Evolutionary conservation across 2,113 vertebrate genomes (phyloP).

Genomic region (Macquaria ambigua): DNA sequence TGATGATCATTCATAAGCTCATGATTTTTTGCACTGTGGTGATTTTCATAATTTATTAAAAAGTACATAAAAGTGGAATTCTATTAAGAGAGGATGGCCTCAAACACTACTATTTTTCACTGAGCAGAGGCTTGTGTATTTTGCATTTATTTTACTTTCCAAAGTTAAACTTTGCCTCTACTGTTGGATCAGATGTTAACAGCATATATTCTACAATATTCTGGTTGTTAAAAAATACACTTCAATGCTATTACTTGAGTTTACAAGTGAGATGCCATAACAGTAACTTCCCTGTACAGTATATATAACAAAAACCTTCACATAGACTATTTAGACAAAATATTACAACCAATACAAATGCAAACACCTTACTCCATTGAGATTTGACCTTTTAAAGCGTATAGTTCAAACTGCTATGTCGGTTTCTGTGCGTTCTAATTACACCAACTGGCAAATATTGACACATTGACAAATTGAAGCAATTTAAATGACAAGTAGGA

Average conservation of each 20-base stretch:
- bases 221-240: neutral
- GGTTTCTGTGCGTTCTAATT: conserved; percentile 27
- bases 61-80: neutral
- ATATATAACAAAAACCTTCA: neutral
- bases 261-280: neutral
- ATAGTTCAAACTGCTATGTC: neutral
- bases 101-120: neutral
- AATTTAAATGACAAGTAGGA: conserved; percentile 40
- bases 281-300: neutral
- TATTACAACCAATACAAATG: conserved; percentile 6
- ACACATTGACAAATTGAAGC: conserved; percentile 43
- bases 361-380: conserved; percentile 11
- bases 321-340: neutral
- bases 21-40: neutral
- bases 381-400: conserved; percentile 13
- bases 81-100: neutral
- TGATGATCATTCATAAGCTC: neutral
- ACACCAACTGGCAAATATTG: conserved; percentile 38
- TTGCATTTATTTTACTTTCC: neutral
- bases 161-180: neutral
- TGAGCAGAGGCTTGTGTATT: neutral
- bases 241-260: neutral
- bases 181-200: neutral
- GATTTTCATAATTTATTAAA: conserved; percentile 2
- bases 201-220: neutral